Percentiles rank a stretch among this genome's conserved stretches.
Evolutionary conservation across 1,140 invertebrate species (phyloP).

Genomic region (Euglossa dilemma): DNA sequence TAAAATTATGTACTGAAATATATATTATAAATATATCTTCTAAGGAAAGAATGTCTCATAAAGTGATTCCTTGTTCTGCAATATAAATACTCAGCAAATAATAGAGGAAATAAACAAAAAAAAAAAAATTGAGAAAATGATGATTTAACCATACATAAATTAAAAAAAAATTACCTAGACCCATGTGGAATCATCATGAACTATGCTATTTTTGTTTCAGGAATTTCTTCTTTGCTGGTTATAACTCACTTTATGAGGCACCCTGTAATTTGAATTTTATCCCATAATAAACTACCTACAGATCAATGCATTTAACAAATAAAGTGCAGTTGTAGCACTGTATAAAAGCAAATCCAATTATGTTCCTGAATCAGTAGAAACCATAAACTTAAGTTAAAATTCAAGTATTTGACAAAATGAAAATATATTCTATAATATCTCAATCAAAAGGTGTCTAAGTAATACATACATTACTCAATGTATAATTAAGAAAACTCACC

Average conservation of each 20-base stretch:
- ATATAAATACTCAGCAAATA: not conserved
- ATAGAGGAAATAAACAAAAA: not conserved
- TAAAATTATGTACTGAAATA: not conserved
- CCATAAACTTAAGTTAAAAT: not conserved
- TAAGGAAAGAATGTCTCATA: constrained; percentile 31
- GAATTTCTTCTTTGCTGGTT: constrained; percentile 30
- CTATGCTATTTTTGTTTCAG: constrained; percentile 25
- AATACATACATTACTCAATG: not conserved
- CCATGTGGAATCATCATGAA: constrained; percentile 16
- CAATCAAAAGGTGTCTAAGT: not conserved
- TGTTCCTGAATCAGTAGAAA: not conserved
- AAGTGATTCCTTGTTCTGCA: constrained; percentile 19
- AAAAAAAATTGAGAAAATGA: not conserved
- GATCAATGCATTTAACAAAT: constrained; percentile 7
- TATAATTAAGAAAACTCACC: constrained; percentile 83
- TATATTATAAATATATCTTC: no score
- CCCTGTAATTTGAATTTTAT: constrained; percentile 8
- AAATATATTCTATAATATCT: not conserved
- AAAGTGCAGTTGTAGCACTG: not conserved
- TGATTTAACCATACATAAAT: not conserved
- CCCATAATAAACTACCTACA: constrained; percentile 1
- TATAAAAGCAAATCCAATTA: not conserved
- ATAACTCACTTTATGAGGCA: constrained; percentile 40
- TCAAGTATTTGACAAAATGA: not conserved
- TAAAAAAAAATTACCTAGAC: constrained; percentile 36